These are phyloP conservation scores for Eulemur rubriventer DNA, from an alignment of 2,797 vertebrate genomes.

Conservation along the genomic window DNA sequence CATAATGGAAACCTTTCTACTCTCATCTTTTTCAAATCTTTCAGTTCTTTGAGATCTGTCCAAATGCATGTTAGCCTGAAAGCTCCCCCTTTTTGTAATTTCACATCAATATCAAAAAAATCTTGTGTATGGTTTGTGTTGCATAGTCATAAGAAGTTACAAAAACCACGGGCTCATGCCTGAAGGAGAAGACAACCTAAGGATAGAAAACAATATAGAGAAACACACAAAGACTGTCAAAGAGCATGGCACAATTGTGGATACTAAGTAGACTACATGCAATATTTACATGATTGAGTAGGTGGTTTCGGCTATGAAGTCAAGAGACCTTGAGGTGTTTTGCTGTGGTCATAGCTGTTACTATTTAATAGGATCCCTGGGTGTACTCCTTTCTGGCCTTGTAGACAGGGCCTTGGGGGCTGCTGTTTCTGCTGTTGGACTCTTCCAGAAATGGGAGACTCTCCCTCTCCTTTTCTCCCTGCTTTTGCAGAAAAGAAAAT, in stretches of 20 bases:
- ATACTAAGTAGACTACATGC: background rate
- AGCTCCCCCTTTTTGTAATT: background rate
- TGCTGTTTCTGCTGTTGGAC: background rate
- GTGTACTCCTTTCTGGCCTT: background rate
- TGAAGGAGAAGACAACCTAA: background rate
- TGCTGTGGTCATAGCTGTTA: too few relatives aligned
- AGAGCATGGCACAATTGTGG: background rate
- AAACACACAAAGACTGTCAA: background rate
- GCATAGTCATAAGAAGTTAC: conserved; percentile 5
- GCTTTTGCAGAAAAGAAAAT: background rate
- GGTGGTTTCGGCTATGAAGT: background rate
- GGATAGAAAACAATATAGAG: background rate
- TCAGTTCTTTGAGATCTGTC: background rate
- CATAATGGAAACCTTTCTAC: background rate
- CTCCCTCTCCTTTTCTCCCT: background rate
- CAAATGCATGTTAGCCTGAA: background rate
- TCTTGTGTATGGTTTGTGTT: background rate
- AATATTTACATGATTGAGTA: background rate
- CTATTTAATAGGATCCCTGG: background rate
- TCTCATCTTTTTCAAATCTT: background rate
- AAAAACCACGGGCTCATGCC: background rate
- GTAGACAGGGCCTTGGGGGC: background rate
- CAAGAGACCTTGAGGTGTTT: background rate
- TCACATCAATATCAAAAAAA: background rate
- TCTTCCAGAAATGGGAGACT: background rate